phyloP scores from a whole-genome alignment of 2,113 vertebrate genomes.

The Scomber japonicus region DNA sequence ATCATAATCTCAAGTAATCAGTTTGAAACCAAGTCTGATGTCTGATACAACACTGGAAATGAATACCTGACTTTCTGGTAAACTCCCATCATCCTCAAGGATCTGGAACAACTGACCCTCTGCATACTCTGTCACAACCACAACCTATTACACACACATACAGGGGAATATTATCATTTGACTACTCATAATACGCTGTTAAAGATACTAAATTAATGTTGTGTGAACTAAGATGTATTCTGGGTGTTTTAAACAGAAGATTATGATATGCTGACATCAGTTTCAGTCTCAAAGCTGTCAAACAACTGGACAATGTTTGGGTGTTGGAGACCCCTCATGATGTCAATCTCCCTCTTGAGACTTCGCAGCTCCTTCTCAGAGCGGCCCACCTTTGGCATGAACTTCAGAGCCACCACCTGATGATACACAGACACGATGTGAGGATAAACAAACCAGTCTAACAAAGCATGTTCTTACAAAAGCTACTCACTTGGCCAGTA shows the following conservation, averaged over 20 bases:
- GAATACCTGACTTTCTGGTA: constrained; percentile 92
- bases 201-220: too few relatives aligned
- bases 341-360: constrained; percentile 93
- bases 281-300: constrained; percentile 95
- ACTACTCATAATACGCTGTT: too few relatives aligned
- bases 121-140: constrained; percentile 96
- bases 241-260: background rate
- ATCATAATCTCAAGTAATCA: too few relatives aligned
- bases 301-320: constrained; percentile 95
- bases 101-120: constrained; percentile 97
- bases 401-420: constrained; percentile 96
- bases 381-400: constrained; percentile 93
- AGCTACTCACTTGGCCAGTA: constrained; percentile 89
- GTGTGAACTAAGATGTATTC: background rate
- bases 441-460: background rate
- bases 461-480: accelerated
- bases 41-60: background rate
- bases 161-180: background rate
- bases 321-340: constrained; percentile 92
- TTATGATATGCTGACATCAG: constrained; percentile 84
- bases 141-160: constrained; percentile 86
- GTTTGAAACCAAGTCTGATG: background rate
- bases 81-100: constrained; percentile 92
- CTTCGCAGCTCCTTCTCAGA: constrained; percentile 93
- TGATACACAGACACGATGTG: constrained; percentile 2